Conservation (phyloP, 2,797 vertebrate species). For the Cuniculus paca region DNA sequence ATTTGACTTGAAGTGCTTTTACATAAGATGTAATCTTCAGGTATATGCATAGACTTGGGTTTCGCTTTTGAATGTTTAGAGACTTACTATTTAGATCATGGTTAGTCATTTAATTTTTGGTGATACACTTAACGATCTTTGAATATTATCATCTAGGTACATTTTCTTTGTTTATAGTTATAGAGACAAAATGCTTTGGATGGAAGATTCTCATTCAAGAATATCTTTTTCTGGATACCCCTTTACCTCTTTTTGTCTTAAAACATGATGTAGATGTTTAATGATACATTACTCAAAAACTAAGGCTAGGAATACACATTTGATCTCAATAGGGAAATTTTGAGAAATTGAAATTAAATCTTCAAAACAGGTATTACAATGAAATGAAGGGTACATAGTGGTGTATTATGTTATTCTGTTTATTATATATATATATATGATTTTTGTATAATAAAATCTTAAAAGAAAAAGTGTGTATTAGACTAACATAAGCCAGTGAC, state of each 20-base stretch:
- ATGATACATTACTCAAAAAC: neutral
- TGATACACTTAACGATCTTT: neutral
- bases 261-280: neutral
- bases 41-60: neutral
- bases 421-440: neutral
- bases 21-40: neutral
- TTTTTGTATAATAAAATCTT: conserved; percentile 14
- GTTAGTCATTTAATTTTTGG: neutral
- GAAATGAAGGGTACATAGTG: neutral
- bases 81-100: neutral
- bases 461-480: neutral
- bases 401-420: neutral
- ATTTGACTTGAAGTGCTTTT: neutral
- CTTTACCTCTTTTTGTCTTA: neutral
- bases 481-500: neutral
- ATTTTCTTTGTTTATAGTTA: neutral
- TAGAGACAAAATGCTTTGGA: neutral
- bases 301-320: neutral
- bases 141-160: neutral
- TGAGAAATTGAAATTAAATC: conserved; percentile 35
- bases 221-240: neutral
- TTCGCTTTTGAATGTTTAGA: neutral
- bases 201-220: neutral
- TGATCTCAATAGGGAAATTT: neutral
- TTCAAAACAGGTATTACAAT: neutral